phyloP scores from a whole-genome alignment of 2,113 vertebrate genomes.

The Oxygymnocypris stewartii region DNA sequence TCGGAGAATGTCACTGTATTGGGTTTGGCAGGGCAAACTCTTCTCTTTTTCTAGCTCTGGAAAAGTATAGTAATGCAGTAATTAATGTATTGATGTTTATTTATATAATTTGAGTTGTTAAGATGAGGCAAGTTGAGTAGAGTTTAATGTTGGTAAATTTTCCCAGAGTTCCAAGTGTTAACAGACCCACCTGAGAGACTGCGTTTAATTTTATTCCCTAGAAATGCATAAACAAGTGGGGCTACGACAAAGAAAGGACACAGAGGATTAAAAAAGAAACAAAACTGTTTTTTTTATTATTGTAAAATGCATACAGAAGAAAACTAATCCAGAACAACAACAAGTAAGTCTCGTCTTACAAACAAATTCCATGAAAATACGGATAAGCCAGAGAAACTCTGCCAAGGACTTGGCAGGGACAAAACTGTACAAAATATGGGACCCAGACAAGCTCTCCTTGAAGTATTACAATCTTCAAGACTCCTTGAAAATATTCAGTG shows the following conservation, averaged over 20 bases:
- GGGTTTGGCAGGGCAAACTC: slow-evolving; percentile 45
- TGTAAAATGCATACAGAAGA: slow-evolving; percentile 51
- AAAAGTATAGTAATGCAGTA: slow-evolving; percentile 71
- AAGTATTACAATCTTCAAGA: background rate
- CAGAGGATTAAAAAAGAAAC: slow-evolving; percentile 42
- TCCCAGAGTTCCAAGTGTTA: slow-evolving; percentile 15
- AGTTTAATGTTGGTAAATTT: slow-evolving; percentile 27
- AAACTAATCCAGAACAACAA: slow-evolving; percentile 32
- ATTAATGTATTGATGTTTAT: slow-evolving; percentile 61
- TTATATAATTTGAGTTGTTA: slow-evolving; percentile 51
- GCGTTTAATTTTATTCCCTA: background rate
- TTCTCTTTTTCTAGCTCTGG: slow-evolving; percentile 53
- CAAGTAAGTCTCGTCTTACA: slow-evolving; percentile 49
- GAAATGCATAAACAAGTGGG: background rate
- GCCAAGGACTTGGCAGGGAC: slow-evolving; percentile 35
- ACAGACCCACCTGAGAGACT: slow-evolving; percentile 12
- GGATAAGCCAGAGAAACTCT: slow-evolving; percentile 42
- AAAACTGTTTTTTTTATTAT: slow-evolving; percentile 47
- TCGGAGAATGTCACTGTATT: slow-evolving; percentile 55
- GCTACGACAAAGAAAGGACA: background rate
- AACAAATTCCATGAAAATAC: slow-evolving; percentile 45
- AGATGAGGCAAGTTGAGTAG: slow-evolving; percentile 38
- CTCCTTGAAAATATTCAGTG: background rate
- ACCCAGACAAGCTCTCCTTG: slow-evolving; percentile 24
- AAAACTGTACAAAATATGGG: slow-evolving; percentile 58